Percentiles rank a stretch among this genome's conserved stretches.
phyloP scores from a whole-genome alignment of 2,113 vertebrate species.

The Dunckerocampus dactyliophorus region DNA sequence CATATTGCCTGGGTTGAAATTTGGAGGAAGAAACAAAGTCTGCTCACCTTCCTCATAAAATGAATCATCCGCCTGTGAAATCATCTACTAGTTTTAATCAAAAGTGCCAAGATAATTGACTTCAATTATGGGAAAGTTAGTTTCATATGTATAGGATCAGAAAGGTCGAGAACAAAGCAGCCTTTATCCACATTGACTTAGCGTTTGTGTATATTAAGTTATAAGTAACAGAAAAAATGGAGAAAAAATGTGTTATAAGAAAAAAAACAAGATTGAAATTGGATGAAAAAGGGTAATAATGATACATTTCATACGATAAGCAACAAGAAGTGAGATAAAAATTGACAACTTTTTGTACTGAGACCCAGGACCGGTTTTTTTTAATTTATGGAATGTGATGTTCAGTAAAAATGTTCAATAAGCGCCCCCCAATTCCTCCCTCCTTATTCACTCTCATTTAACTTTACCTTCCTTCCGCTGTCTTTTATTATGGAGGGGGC shows the following conservation, averaged over 20 bases:
- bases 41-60: too few relatives aligned
- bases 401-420: conserved; percentile 56
- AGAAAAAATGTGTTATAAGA: conserved; percentile 35
- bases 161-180: conserved; percentile 48
- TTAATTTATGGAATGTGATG: conserved; percentile 59
- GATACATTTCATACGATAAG: not conserved
- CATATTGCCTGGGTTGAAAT: not conserved
- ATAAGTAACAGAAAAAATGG: not conserved
- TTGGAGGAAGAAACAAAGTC: too few relatives aligned
- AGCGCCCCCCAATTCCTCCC: conserved; percentile 64
- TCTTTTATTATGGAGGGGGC: conserved; percentile 56
- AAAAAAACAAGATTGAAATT: too few relatives aligned
- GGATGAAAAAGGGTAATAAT: not conserved
- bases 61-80: too few relatives aligned
- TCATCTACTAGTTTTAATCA: conserved; percentile 56
- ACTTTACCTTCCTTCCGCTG: conserved; percentile 75
- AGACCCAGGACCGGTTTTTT: conserved; percentile 1
- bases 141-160: conserved; percentile 28
- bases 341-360: too few relatives aligned
- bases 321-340: not conserved
- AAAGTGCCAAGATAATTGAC: conserved; percentile 66
- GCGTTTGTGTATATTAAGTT: conserved; percentile 67
- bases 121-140: conserved; percentile 63
- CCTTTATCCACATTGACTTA: conserved; percentile 48
- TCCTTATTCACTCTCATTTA: conserved; percentile 68